Evolutionary conservation across 1,140 invertebrate species (phyloP).

Genomic region (Zaprionus capensis): DNA sequence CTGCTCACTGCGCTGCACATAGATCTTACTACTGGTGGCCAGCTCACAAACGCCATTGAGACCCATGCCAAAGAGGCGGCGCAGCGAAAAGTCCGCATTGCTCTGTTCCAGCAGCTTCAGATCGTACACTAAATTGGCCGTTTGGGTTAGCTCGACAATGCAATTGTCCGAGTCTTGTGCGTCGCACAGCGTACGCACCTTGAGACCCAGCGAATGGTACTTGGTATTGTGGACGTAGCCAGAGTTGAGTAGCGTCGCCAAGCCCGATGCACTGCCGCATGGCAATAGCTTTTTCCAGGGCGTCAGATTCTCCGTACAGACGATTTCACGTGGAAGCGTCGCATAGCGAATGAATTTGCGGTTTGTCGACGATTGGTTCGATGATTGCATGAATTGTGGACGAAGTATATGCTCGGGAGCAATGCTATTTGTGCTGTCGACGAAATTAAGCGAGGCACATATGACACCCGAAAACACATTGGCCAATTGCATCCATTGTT

Average conservation of each 20-base stretch:
- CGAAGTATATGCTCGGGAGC: slow-evolving; percentile 93
- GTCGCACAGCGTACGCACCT: slow-evolving; percentile 92
- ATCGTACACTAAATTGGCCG: slow-evolving; percentile 94
- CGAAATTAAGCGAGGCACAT: slow-evolving; percentile 98
- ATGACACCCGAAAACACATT: slow-evolving; percentile 96
- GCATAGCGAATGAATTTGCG: slow-evolving; percentile 88
- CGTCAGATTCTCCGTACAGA: slow-evolving; percentile 99
- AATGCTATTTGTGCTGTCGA: slow-evolving; percentile 94
- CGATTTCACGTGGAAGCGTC: slow-evolving; percentile 95
- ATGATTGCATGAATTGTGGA: slow-evolving; percentile 86
- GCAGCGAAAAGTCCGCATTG: slow-evolving; percentile 91
- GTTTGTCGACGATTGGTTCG: neutral
- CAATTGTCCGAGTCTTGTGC: slow-evolving; percentile 86
- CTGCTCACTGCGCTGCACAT: slow-evolving; percentile 90
- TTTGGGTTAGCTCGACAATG: slow-evolving; percentile 91
- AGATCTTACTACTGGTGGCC: slow-evolving; percentile 90
- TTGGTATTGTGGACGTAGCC: slow-evolving; percentile 96
- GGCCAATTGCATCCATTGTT: slow-evolving; percentile 94
- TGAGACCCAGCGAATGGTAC: slow-evolving; percentile 95
- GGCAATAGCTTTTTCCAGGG: slow-evolving; percentile 99
- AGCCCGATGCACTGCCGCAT: slow-evolving; percentile 93
- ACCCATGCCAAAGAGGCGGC: slow-evolving; percentile 93
- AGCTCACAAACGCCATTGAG: slow-evolving; percentile 92
- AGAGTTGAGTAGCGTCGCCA: slow-evolving; percentile 95
- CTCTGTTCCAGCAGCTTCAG: slow-evolving; percentile 86